phyloP scores from a whole-genome alignment of 2,113 vertebrate genomes.

The Nicator chloris region DNA sequence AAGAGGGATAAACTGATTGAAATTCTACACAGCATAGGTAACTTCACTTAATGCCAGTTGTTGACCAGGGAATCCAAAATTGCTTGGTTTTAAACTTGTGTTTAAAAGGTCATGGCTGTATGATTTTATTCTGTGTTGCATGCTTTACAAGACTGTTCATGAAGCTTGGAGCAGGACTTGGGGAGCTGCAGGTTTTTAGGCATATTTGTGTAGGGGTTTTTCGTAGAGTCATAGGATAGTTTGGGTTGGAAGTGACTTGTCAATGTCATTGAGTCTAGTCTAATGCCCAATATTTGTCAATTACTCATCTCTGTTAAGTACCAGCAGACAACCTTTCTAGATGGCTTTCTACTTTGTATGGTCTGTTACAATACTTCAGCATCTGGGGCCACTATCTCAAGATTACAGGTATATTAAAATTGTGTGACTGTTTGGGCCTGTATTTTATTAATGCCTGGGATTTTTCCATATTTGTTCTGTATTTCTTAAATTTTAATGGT shows the following conservation, averaged over 20 bases:
- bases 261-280: background rate
- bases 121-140: rapidly evolving
- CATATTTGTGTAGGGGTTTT: rapidly evolving
- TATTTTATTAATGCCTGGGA: background rate
- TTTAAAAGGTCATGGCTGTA: background rate
- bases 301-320: background rate
- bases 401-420: background rate
- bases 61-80: background rate
- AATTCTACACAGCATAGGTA: constrained; percentile 82
- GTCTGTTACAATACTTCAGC: background rate
- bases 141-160: background rate
- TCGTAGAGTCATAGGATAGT: background rate
- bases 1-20: constrained; percentile 89
- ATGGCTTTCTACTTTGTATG: background rate
- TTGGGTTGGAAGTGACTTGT: background rate
- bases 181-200: background rate
- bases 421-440: rapidly evolving
- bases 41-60: background rate
- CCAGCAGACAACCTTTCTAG: background rate
- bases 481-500: background rate
- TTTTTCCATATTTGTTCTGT: background rate
- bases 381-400: background rate
- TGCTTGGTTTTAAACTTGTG: background rate
- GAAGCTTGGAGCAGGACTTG: background rate
- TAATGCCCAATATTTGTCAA: background rate